A percentile compares a stretch with the other conserved stretches of the same genome.
These are phyloP conservation scores for Syrista parreyssii DNA, from an alignment of 2,888 invertebrate genomes.

Conservation along the genomic window DNA sequence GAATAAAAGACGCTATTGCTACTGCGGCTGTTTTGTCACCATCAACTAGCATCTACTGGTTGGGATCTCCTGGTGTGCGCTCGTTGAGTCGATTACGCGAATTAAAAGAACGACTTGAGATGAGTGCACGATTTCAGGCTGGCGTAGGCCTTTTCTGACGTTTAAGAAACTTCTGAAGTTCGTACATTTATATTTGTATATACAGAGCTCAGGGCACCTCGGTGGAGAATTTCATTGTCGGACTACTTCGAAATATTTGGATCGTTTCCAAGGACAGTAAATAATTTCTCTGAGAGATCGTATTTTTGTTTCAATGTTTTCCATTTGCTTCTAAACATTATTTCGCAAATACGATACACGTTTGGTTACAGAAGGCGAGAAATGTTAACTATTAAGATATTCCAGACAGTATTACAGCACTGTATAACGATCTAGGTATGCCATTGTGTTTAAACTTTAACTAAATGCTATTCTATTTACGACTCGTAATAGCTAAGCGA, in stretches of 20 bases:
- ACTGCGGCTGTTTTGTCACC: neutral
- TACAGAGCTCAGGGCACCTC: neutral
- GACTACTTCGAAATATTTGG: neutral
- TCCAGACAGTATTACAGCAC: neutral
- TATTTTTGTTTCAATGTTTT: neutral
- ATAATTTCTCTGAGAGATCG: neutral
- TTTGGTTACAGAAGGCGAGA: neutral
- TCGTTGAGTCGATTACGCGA: neutral
- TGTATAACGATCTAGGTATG: neutral
- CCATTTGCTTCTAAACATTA: neutral
- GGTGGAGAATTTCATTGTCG: neutral
- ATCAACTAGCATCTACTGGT: neutral
- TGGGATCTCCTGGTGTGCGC: neutral
- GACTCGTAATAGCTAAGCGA: neutral
- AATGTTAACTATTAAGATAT: neutral
- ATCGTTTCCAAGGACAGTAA: neutral
- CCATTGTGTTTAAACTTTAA: neutral
- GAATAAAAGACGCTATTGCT: neutral
- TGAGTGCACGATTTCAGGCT: neutral
- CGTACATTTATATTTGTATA: neutral
- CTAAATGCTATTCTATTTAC: neutral
- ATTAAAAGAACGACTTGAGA: neutral
- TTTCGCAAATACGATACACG: neutral
- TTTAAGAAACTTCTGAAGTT: neutral
- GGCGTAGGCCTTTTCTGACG: neutral